A percentile compares a stretch with the other conserved stretches of the same genome.
phyloP scores from a whole-genome alignment of 2,888 invertebrate genomes.

The Psylliodes chrysocephalus region DNA sequence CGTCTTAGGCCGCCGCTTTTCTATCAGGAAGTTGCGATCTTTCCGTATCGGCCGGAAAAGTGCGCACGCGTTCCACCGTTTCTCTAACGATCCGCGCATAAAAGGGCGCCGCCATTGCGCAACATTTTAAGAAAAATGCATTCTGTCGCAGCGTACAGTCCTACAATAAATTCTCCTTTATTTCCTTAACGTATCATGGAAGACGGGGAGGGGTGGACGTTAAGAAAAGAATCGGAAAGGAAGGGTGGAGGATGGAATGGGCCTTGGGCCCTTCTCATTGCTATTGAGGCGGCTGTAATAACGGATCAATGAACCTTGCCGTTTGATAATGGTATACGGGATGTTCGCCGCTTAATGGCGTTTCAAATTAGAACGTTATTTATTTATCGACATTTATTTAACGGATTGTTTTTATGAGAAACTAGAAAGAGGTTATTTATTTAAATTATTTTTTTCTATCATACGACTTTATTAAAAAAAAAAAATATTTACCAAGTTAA shows the following conservation, averaged over 20 bases:
- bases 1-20: constrained; percentile 14
- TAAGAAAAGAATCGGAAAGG: constrained; percentile 21
- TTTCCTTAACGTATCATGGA: constrained; percentile 18
- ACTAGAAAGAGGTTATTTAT: no score
- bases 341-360: not conserved
- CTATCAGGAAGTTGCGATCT: constrained; percentile 28
- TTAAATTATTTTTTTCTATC: no score
- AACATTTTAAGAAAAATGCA: constrained; percentile 65
- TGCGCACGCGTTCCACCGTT: constrained; percentile 60
- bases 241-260: constrained; percentile 1
- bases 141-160: constrained; percentile 64
- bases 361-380: no score
- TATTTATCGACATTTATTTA: no score
- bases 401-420: no score
- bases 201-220: constrained; percentile 2
- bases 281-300: not conserved
- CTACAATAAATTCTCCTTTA: constrained; percentile 56
- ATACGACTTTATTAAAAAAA: no score
- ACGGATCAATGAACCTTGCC: constrained; percentile 6
- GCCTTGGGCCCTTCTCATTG: not conserved
- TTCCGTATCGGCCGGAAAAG: constrained; percentile 36
- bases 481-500: no score
- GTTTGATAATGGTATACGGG: not conserved
- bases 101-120: constrained; percentile 61
- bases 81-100: constrained; percentile 64